Evolutionary conservation across 2,888 invertebrate species (phyloP), one percentile per base, ranked within the genome.

Genomic region (Lepidochitona cinerea): DNA sequence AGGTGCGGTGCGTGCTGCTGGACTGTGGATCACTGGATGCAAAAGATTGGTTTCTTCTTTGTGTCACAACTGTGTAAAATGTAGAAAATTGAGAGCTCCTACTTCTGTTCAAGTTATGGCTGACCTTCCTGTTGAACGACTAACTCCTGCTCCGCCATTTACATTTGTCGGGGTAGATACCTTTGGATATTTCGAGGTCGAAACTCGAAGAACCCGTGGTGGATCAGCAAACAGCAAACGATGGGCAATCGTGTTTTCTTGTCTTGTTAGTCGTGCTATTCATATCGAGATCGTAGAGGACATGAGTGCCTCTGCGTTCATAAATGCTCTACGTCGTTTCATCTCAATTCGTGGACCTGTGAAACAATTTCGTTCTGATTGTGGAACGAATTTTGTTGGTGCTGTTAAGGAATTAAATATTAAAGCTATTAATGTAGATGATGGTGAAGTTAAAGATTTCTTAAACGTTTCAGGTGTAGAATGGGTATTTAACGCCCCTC

Each of bases 231-330:
- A 18, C 9, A 23, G n/a, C 18, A 70, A 70, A 70, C 32, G 70
- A 64, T 70, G 70, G 70, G 70, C 32, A 7, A 26, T 37, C 23
- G 18, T 70, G 7, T 70, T 70, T 32, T 53, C 68, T 14, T 68
- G 68, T 49, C 32, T 68, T 12, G 49, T 32, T 14, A 53, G 49
- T 9, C 12, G 68, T n/a, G 37, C 68, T 7, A 26, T 68, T 32
- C 70, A 70, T 36, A 33, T 70, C 1, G 70, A 70, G 70, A 9
- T 68, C 7, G 7, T 68, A 12, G 33, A 68, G 14, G 9, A 9
- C 26, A 68, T 68, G 68, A 26, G 29, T 29, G 29, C 68, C 18
- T 7, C 9, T 26, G 12, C 52, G 6, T n/a, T n/a, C n/a, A n/a
- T n/a, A n/a, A n/a, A n/a, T n/a, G n/a, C n/a, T n/a, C n/a, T n/a